These are phyloP conservation scores for Orius laevigatus DNA, from an alignment of 1,140 invertebrate genomes.

Conservation along the genomic window DNA sequence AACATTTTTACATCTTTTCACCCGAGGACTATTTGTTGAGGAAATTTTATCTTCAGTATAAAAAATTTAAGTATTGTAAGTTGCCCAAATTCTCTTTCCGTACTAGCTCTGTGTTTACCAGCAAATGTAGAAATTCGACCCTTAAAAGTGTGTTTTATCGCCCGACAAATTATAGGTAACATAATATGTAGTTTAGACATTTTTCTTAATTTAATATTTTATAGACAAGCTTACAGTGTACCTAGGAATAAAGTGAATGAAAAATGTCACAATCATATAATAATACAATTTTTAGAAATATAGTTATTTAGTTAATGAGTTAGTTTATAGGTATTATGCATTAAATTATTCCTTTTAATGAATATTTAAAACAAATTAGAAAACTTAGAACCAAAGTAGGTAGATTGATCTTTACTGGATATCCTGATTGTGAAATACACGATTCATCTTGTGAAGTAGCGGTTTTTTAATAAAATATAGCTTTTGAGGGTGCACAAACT, in stretches of 20 bases:
- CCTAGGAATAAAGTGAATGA: neutral
- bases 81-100: slow-evolving; percentile 5
- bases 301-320: no score
- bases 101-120: neutral
- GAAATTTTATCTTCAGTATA: slow-evolving; percentile 21
- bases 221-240: neutral
- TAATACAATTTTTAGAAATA: no score
- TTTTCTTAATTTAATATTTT: neutral
- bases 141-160: neutral
- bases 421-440: no score
- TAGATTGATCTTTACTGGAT: no score
- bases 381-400: no score
- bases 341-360: no score
- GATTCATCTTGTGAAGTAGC: no score
- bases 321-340: no score
- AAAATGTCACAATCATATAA: no score
- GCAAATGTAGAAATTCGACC: neutral
- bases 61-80: slow-evolving; percentile 21
- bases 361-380: no score
- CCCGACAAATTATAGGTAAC: neutral
- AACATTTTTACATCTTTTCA: slow-evolving; percentile 8
- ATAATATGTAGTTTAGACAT: neutral
- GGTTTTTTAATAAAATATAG: no score
- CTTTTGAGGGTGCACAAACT: no score
- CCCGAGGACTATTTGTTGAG: slow-evolving; percentile 16